phyloP scores from a whole-genome alignment of 2,797 vertebrate genomes.

The Serranus cabrilla region DNA sequence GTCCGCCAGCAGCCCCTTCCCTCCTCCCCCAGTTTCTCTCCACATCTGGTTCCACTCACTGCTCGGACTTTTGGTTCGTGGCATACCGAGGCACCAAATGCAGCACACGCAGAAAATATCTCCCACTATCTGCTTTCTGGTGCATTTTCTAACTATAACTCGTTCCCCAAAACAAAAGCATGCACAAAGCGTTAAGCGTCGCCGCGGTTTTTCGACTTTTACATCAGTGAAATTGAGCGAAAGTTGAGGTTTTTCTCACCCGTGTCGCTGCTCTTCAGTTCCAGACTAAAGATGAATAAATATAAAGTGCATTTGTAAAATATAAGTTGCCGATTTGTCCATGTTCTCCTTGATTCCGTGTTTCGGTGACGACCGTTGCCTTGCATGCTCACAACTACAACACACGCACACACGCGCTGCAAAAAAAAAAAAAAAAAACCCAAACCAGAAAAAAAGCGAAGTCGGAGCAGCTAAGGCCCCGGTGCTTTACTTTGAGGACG shows the following conservation, averaged over 20 bases:
- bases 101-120: conserved; percentile 5
- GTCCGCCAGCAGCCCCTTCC: conserved; percentile 63
- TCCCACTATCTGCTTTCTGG: not conserved
- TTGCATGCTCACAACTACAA: conserved; percentile 80
- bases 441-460: conserved; percentile 10
- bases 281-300: conserved; percentile 85
- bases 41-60: conserved; percentile 90
- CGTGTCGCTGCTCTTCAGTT: conserved; percentile 75
- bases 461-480: conserved; percentile 45
- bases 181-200: not conserved
- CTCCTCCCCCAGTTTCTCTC: conserved; percentile 48
- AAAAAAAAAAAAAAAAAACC: not conserved
- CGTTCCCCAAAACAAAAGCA: conserved; percentile 5
- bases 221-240: conserved; percentile 34
- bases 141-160: not conserved
- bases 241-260: conserved; percentile 73
- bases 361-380: conserved; percentile 70
- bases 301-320: conserved; percentile 88
- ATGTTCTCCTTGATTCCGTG: conserved; percentile 62
- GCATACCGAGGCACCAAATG: conserved; percentile 79
- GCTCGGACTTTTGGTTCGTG: conserved; percentile 86
- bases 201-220: conserved; percentile 17
- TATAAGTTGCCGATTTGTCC: conserved; percentile 70
- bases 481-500: conserved; percentile 38
- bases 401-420: conserved; percentile 21